These are phyloP conservation scores for Artibeus jamaicensis DNA, from an alignment of 2,797 vertebrate species.

Conservation along the genomic window DNA sequence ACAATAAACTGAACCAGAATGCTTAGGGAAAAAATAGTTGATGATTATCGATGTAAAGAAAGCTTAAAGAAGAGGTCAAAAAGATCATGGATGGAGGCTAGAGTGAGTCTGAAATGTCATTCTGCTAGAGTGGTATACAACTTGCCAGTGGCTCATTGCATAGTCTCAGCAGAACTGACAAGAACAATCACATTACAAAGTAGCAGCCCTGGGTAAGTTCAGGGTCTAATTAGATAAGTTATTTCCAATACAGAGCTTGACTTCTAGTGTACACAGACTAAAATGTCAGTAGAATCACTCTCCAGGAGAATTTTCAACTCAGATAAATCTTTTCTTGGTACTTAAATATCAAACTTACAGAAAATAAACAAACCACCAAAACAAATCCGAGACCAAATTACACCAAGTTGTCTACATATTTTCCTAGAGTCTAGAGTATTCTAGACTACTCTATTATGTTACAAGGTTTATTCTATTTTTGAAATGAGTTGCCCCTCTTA, in stretches of 20 bases:
- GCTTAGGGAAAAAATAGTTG: constrained; percentile 19
- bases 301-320: not conserved
- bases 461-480: not conserved
- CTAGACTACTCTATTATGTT: not conserved
- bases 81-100: not conserved
- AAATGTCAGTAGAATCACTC: constrained; percentile 23
- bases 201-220: not conserved
- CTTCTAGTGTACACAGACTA: not conserved
- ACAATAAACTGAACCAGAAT: constrained; percentile 35
- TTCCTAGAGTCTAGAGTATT: not conserved
- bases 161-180: constrained; percentile 29
- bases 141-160: not conserved
- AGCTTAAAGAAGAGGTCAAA: not conserved
- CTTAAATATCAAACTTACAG: not conserved
- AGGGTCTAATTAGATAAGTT: constrained; percentile 3
- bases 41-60: constrained; percentile 35
- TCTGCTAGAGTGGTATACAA: not conserved
- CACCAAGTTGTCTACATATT: not conserved
- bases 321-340: not conserved
- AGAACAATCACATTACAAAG: constrained; percentile 45
- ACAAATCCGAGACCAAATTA: not conserved
- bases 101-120: constrained; percentile 23
- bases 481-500: not conserved
- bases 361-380: constrained; percentile 13
- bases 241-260: not conserved